Base-by-base conservation (phyloP, 2,888 invertebrate genomes). In the Chrysotoxum bicinctum region DNA sequence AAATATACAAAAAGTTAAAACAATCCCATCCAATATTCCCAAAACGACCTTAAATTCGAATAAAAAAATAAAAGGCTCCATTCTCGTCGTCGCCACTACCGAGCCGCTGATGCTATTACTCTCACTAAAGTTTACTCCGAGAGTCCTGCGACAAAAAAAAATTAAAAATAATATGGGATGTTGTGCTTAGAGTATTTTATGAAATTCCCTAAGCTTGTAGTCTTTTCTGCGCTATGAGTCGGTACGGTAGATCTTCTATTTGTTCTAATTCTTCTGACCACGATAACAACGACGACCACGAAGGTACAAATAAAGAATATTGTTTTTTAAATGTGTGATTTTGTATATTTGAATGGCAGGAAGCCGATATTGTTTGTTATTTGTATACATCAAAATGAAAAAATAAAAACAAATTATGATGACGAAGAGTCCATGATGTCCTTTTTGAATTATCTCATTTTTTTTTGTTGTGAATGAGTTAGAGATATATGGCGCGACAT, bases 181-280 rank as follows among this genome's bases (percentile, higher is more conserved):
- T 45, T 79, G 45, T 72, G 72, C 66, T 56, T 72, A 68, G 50
- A 40, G 68, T 58, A 58, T 50, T 54, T 79, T 72, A n/a, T n/a
- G 35, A 48, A 70, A 66, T 58, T 70, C 52, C 58, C 52, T 68
- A 5, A 72, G 45, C 70, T 35, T 43, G 52, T 84, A 84, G 79
- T 84, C 70, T 79, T 79, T 79, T 84, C 75, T 75, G 72, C 84
- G 84, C 84, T 79, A 84, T 84, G 84, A 84, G 79, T 75, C 84
- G 79, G 84, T 84, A 84, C 84, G 79, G 84, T 84, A 84, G 75
- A 79, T 79, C 84, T 66, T 70, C 70, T 35, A 72, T 79, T 79
- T 75, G 84, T 56, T 84, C 84, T 66, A 79, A 72, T 12, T 60
- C 75, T 75, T 79, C 84, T 43, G 79, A 68, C 75, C 66, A 78